A percentile compares a stretch with the other conserved stretches of the same genome.
These are phyloP conservation scores for Lasioglossum calceatum DNA, from an alignment of 2,888 invertebrate species.

Conservation along the genomic window DNA sequence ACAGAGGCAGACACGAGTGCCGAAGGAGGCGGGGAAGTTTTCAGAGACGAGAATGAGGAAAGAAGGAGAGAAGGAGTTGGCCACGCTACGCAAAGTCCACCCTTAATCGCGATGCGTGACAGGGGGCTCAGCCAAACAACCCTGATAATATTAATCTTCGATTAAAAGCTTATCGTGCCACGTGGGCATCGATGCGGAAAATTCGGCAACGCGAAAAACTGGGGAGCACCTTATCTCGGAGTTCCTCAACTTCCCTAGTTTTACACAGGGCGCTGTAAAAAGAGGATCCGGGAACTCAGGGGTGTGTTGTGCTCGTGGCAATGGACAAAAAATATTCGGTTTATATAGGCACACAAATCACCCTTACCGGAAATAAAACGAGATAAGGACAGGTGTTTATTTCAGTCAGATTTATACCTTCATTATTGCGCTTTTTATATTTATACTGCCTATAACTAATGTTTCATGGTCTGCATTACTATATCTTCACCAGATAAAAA, in stretches of 20 bases:
- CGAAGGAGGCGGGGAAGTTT: not conserved
- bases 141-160: slow-evolving; percentile 80
- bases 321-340: not conserved
- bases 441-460: not conserved
- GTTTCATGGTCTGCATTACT: not conserved
- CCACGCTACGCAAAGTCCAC: slow-evolving; percentile 68
- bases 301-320: not conserved
- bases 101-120: slow-evolving; percentile 76
- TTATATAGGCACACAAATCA: not conserved
- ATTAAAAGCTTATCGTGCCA: slow-evolving; percentile 78
- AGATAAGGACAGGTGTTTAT: not conserved
- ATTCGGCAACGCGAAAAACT: slow-evolving; percentile 74
- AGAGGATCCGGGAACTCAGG: not conserved
- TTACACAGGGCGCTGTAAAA: slow-evolving; percentile 1
- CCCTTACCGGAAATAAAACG: not conserved
- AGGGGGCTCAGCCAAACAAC: slow-evolving; percentile 67
- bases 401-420: not conserved
- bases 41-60: slow-evolving; percentile 3
- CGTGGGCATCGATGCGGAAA: slow-evolving; percentile 70
- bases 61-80: slow-evolving; percentile 44
- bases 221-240: slow-evolving; percentile 59
- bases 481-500: not conserved
- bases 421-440: not conserved
- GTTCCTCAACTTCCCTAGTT: slow-evolving; percentile 25
- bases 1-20: not conserved